Evolutionary conservation across 2,797 vertebrate species (phyloP), one percentile per base, ranked within the genome.

Genomic region (Allobates femoralis): DNA sequence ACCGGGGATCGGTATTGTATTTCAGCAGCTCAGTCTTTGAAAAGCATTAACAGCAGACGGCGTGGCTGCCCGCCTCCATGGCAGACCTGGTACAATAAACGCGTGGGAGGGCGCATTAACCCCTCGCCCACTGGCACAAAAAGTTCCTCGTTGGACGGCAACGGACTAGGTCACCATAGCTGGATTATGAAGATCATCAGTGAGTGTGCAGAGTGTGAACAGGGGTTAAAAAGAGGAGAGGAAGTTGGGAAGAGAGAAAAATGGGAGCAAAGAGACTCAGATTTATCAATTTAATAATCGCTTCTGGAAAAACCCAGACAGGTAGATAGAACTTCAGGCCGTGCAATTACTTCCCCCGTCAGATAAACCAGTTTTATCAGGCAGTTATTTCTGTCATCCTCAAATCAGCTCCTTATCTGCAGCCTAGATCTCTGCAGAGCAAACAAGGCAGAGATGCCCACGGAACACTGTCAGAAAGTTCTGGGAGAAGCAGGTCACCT

Each of bases 361-460:
- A 93, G 93, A 94, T 93, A 94, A 93, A 92, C 89, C 79, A 18
- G 81, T 88, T 90, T 92, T 92, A 93, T 93, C 93, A 91, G 90
- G 88, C 86, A 90, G 91, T 92, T 91, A 90, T 89, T 81, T 71
- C 85, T 91, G 90, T 91, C 92, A 91, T 89, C 90, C 91, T 94
- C 90, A 89, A 92, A 91, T 90, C 91, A 89, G 79, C 1, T 89
- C 58, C 66, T 94, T 93, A 98, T 98, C 96, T 74, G 89, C 91
- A 90, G 89, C 91, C 91, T 88, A 94, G 92, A 97, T 97, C 96
- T 92, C 90, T 90, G 94, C 93, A 86, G 92, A 74, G 93, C 94
- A 93, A 94, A 92, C 91, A 92, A 93, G 94, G 94, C 94, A 93
- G 90, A 93, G 93, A 94, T 79, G 89, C 67, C 69, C 90, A 81